These are phyloP conservation scores for Rhinolophus sinicus DNA, from an alignment of 2,113 vertebrate species.

Conservation along the genomic window DNA sequence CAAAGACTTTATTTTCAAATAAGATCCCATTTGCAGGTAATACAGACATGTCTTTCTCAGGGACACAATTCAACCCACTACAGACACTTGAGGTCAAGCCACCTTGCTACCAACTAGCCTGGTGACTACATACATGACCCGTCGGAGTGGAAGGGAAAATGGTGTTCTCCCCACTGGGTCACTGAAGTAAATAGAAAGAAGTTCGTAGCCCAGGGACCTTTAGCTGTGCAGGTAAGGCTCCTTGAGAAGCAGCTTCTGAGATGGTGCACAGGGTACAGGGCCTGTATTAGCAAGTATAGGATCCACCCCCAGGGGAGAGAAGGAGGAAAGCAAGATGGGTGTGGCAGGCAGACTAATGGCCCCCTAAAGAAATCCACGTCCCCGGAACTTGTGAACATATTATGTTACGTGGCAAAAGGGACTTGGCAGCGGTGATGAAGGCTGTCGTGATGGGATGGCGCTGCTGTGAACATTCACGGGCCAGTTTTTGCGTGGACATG, in stretches of 20 bases:
- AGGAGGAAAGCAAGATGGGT: background rate
- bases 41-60: background rate
- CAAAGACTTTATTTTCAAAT: background rate
- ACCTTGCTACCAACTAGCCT: background rate
- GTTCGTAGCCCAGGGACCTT: rapidly evolving
- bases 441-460: background rate
- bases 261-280: background rate
- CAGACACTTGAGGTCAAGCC: background rate
- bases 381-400: no score
- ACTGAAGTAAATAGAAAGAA: background rate
- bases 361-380: background rate
- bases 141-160: background rate
- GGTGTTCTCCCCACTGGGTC: background rate
- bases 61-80: background rate
- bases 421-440: background rate
- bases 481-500: background rate
- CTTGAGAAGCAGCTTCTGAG: background rate
- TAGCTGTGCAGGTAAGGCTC: no score
- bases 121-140: background rate
- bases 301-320: background rate
- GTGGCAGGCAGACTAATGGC: rapidly evolving
- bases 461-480: background rate
- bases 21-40: background rate
- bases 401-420: background rate
- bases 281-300: background rate